Conservation (phyloP, 2,888 invertebrate genomes). For the Philereme vetulata region DNA sequence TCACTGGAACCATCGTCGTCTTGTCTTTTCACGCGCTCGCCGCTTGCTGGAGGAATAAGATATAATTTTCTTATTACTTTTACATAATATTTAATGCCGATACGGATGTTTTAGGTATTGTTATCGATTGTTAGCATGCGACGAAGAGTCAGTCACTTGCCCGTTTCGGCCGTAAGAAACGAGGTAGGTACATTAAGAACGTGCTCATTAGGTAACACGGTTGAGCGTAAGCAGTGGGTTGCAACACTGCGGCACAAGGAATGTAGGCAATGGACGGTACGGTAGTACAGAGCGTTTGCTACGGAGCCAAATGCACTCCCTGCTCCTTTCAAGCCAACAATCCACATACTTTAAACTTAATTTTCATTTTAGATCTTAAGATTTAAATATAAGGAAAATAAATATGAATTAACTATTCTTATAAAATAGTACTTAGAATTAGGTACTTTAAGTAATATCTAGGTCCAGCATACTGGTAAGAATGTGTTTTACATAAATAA, state of each 20-base stretch:
- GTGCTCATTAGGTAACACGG: constrained; percentile 73
- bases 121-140: constrained; percentile 34
- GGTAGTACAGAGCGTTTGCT: constrained; percentile 54
- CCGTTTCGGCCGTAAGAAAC: constrained; percentile 33
- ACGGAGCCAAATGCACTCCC: constrained; percentile 43
- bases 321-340: constrained; percentile 38
- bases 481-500: constrained; percentile 5
- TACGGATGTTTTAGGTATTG: constrained; percentile 24
- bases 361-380: not conserved
- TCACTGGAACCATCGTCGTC: constrained; percentile 86
- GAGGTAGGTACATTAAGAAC: constrained; percentile 40
- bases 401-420: no score
- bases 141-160: constrained; percentile 30
- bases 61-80: constrained; percentile 13
- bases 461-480: not conserved
- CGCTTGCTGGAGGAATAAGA: constrained; percentile 64
- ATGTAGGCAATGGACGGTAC: constrained; percentile 51
- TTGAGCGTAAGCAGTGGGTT: constrained; percentile 70
- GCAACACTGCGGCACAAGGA: constrained; percentile 70
- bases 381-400: not conserved
- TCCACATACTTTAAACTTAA: not conserved
- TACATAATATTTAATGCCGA: constrained; percentile 22
- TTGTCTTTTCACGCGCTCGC: constrained; percentile 85
- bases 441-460: not conserved
- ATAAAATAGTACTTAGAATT: no score